phyloP scores from a whole-genome alignment of 2,113 vertebrate genomes.

The Cinclus mexicanus region DNA sequence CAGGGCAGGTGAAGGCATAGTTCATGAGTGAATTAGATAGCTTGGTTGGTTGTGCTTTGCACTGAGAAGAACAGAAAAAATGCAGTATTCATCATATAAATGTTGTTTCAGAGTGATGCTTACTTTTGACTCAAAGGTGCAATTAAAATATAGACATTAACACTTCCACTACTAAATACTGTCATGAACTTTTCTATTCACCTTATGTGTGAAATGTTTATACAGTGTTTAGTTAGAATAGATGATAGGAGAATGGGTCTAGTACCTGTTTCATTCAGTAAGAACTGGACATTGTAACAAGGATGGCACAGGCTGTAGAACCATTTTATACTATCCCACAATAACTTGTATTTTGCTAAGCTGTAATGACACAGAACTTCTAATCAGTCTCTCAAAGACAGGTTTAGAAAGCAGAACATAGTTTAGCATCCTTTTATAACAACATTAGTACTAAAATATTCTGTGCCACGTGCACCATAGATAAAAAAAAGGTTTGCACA shows the following conservation, averaged over 20 bases:
- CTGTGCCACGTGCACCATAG: neutral
- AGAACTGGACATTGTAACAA: neutral
- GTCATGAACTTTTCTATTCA: neutral
- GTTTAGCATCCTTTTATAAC: neutral
- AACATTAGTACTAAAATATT: neutral
- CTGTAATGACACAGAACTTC: neutral
- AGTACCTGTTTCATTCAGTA: neutral
- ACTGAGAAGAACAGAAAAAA: neutral
- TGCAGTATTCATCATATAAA: neutral
- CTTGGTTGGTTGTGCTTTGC: neutral
- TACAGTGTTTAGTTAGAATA: neutral
- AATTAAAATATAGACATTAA: neutral
- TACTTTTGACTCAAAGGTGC: neutral
- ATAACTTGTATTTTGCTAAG: neutral
- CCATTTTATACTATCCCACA: neutral
- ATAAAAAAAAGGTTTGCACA: neutral
- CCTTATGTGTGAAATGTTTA: neutral
- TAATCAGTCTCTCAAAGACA: neutral
- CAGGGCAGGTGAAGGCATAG: neutral
- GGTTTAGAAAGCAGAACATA: neutral
- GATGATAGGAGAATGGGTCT: neutral
- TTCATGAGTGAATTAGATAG: neutral
- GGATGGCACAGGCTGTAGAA: neutral
- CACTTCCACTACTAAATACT: neutral
- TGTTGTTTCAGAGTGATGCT: neutral